Evolutionary conservation across 2,888 invertebrate species (phyloP).

Genomic region (Archips crataeganus): DNA sequence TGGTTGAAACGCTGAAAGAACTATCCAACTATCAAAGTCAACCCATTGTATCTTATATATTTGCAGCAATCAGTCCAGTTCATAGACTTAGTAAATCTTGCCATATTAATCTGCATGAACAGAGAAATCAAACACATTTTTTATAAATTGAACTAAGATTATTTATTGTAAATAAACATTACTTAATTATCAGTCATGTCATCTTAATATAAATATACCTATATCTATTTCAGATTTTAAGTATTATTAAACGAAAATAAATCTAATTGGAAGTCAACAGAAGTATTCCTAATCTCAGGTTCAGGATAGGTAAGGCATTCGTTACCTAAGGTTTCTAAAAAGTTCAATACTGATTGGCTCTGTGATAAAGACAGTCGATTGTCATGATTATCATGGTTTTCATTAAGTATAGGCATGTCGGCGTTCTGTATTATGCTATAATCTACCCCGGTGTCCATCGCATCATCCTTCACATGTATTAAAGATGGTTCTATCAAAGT

Average conservation of each 20-base stretch:
- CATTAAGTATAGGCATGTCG: constrained; percentile 32
- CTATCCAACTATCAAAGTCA: too few species aligned
- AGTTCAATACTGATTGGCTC: constrained; percentile 75
- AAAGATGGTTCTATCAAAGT: constrained; percentile 66
- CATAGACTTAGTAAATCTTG: not conserved
- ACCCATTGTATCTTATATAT: too few species aligned
- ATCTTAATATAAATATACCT: constrained; percentile 43
- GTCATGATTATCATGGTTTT: constrained; percentile 45
- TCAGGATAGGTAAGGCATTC: constrained; percentile 73
- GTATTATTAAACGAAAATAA: constrained; percentile 76
- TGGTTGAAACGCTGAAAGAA: too few species aligned
- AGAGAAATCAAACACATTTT: constrained; percentile 6
- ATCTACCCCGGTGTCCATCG: constrained; percentile 38
- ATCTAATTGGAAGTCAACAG: constrained; percentile 77
- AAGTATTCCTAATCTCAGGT: constrained; percentile 74
- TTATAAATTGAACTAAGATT: constrained; percentile 43
- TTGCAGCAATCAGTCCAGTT: not conserved
- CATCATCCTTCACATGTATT: constrained; percentile 62
- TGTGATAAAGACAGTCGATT: constrained; percentile 49
- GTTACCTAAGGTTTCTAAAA: constrained; percentile 74
- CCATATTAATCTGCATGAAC: not conserved
- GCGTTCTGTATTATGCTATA: constrained; percentile 8
- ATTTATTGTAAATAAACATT: constrained; percentile 46
- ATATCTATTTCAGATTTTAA: constrained; percentile 50
- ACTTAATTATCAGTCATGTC: constrained; percentile 44